A percentile compares a stretch with the other conserved stretches of the same genome.
Conservation (phyloP, 2,113 vertebrate species). For the Hepsetus odoe region DNA sequence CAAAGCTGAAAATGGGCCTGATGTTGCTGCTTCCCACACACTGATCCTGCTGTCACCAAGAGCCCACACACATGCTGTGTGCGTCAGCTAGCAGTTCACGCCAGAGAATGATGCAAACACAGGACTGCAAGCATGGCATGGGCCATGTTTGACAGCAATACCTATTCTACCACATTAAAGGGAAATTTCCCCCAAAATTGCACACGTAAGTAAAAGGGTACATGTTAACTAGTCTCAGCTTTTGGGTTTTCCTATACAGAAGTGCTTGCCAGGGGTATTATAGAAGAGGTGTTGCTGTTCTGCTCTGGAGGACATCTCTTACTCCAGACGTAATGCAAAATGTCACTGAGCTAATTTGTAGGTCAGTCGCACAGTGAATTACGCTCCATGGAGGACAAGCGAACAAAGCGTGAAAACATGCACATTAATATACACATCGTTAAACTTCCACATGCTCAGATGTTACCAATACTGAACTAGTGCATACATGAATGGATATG, state of each 20-base stretch:
- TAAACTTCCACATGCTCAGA: neutral
- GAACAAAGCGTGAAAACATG: neutral
- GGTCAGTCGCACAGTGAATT: slow-evolving; percentile 1
- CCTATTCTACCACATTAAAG: neutral
- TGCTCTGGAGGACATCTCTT: neutral
- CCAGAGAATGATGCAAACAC: neutral
- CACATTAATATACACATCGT: neutral
- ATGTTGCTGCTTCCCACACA: neutral
- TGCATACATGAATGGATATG: neutral
- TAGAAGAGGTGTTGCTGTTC: neutral
- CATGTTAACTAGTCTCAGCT: too few relatives aligned
- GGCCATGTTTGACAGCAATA: neutral
- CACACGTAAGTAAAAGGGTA: neutral
- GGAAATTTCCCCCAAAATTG: neutral
- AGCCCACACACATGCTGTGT: neutral
- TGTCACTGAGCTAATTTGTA: neutral
- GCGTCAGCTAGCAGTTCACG: neutral
- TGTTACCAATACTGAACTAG: neutral
- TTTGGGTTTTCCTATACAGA: neutral
- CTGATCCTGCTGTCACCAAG: neutral
- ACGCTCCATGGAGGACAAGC: neutral
- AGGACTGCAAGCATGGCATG: neutral
- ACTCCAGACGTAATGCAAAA: neutral
- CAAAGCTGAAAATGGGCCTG: neutral
- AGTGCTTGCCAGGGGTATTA: neutral